phyloP scores from a whole-genome alignment of 2,113 vertebrate species.

The Macrotus californicus region DNA sequence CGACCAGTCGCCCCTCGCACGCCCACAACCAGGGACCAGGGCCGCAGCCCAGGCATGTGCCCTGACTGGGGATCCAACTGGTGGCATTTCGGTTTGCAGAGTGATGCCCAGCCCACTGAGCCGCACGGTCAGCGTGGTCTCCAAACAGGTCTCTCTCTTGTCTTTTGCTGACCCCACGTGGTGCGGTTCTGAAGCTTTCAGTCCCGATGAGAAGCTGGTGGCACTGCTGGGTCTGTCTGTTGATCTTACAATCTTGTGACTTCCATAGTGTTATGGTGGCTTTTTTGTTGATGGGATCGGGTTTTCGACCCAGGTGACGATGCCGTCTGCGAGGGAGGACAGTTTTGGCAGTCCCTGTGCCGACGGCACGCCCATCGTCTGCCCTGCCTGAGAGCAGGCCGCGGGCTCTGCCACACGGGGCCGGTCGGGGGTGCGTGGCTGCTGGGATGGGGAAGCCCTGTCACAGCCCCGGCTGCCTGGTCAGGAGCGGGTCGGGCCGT shows the following conservation, averaged over 20 bases:
- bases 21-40: too few relatives aligned
- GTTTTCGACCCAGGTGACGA: accelerated
- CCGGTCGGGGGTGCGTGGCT: too few relatives aligned
- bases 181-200: too few relatives aligned
- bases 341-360: accelerated
- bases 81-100: too few relatives aligned
- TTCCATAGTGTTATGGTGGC: accelerated
- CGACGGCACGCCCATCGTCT: neutral
- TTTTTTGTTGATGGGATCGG: neutral
- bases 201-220: too few relatives aligned
- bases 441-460: too few relatives aligned
- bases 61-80: too few relatives aligned
- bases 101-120: too few relatives aligned
- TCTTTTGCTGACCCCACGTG: neutral
- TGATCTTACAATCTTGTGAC: neutral
- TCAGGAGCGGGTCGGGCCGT: too few relatives aligned
- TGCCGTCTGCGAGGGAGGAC: neutral
- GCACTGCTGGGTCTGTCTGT: neutral
- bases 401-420: neutral
- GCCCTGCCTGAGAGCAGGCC: neutral
- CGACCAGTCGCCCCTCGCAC: accelerated
- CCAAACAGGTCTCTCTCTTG: neutral
- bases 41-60: too few relatives aligned
- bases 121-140: too few relatives aligned
- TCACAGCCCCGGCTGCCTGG: too few relatives aligned